Base-by-base conservation (phyloP, 2,113 vertebrate genomes). In the Peucedramus taeniatus region DNA sequence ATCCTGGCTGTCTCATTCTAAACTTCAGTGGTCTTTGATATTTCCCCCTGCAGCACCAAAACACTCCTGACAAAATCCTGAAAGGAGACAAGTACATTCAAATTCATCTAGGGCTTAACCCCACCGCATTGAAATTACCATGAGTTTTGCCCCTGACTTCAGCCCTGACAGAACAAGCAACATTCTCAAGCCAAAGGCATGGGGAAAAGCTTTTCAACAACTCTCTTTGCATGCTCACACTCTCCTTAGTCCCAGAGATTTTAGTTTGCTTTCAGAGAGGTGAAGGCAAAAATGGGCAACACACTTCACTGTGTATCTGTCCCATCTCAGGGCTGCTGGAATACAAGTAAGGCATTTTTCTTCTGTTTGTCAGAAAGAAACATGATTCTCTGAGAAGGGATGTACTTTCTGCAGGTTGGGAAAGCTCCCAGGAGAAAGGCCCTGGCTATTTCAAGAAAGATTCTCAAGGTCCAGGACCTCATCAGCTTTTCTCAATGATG, bases 91-190 rank as follows among this genome's bases (percentile, higher is more conserved):
- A 93, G 69, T 45, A 88, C 76, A 70, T 89, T 89, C 56, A 64
- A 89, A 91, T 93, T 92, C 76, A 72, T 68, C 70, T 84, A 68
- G 83, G 87, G 94, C 91, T 95, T 97, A 79, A 94, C 81, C 91
- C 81, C 40, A 64, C 35, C 0, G 6, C 83, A 93, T 82, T 91
- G 91, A 96, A 70, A 92, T 89, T 63, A 30, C 47, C 65, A 3
- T 37, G 65, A 94, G 63, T 90, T 96, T 89, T 94, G 91, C 94
- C 93, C 91, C 84, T 83, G 83, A 94, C 96, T 96, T 96, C 81
- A 96, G 89, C 75, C 75, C 87, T 96, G 68, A 93, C 82, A 95
- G 89, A 95, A 65, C 11, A 1, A 88, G 84, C 37, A 87, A 89
- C 83, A 51, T 51, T 68, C 86, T 56, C 17, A 23, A 66, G 80